Evolutionary conservation across 2,797 vertebrate genomes (phyloP), one percentile per base, ranked within the genome.

Genomic region (Lagodon rhomboides): DNA sequence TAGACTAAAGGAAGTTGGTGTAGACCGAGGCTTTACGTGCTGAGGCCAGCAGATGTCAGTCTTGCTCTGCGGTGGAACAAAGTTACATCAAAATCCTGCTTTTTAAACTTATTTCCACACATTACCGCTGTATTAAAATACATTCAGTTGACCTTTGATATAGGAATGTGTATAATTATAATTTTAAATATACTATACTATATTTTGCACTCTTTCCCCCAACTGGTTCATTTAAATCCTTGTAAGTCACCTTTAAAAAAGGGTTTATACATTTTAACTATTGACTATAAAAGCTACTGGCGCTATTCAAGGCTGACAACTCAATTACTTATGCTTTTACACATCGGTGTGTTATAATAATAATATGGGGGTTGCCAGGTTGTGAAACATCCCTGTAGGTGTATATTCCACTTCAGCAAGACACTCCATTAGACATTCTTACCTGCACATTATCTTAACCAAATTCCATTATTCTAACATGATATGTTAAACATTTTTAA

Each of bases 1-100:
- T 38, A 38, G 34, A 10, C 34, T 38, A 38, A 11, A 38, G 38
- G 38, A 38, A 38, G 38, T 38, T 15, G 6, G 38, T 22, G 13
- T 0, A 6, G 10, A 5, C 6, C 18, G 27, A 65, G 1, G 58
- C 10, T 54, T 3, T 82, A 23, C 2, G 2, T 49, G 1, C 18
- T 15, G 11, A 16, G 22, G 62, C 82, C 92, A 85, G 85, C 73
- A 93, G 94, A 63, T 89, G 92, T 89, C 93, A 92, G 84, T 91
- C 51, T 92, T 92, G 87, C 75, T 86, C 91, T 80, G 60, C 65
- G 77, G 20, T 82, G 25, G 27, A 68, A 55, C 3, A 23, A 4
- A 23, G 11, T 22, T 0, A 12, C 4, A n/a, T 1, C 3, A 34
- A 25, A 38, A 54, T 3, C 0, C 18, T 23, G 22, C 15, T n/a